Evolutionary conservation across 2,888 invertebrate genomes (phyloP), one percentile per base, ranked within the genome.

Genomic region (Drosophila mercatorum): DNA sequence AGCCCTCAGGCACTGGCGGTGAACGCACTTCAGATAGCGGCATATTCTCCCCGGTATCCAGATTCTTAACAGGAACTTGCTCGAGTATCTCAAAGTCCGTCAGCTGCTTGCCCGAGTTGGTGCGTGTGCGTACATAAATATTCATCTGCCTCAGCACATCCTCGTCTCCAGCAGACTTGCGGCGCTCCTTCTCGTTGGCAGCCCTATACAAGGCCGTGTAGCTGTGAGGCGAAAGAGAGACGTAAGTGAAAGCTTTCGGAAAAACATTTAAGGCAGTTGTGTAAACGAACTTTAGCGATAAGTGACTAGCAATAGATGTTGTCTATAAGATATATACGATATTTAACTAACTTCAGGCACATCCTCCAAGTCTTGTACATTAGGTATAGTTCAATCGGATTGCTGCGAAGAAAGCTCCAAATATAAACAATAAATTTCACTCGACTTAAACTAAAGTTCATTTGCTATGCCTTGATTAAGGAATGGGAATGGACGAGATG

Each of bases 31-130:
- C 96, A 91, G 97, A 98, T 69, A 99, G 94, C n/a, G 98, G 98
- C 83, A 98, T 96, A 81, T 97, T 95, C 93, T 98, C 98, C 3
- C 98, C 95, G 8, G 96, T 96, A 92, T 96, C 96, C 68, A 96
- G 93, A 93, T 96, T 96, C 90, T 96, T 94, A 57, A 96, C 96
- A 75, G 96, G 96, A 90, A 98, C 97, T 94, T 97, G 97, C 92
- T 98, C 97, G 74, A 98, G 94, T 81, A 98, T 98, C 95, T 98
- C 97, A 94, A 97, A 95, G 93, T 98, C 98, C 10, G 97, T 96
- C 66, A 98, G 94, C 82, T 95, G 96, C 91, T 97, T 96, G 5
- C 97, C 97, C 51, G 97, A 97, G 90, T 96, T 96, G 55, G 97
- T 97, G 83, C 97, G 94, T 44, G 97, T 97, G 80, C 97, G 94